These are phyloP conservation scores for Diacarnus erythraeanus DNA, from an alignment of 37 sponge, comb jelly and placozoan genomes.

Conservation along the genomic window DNA sequence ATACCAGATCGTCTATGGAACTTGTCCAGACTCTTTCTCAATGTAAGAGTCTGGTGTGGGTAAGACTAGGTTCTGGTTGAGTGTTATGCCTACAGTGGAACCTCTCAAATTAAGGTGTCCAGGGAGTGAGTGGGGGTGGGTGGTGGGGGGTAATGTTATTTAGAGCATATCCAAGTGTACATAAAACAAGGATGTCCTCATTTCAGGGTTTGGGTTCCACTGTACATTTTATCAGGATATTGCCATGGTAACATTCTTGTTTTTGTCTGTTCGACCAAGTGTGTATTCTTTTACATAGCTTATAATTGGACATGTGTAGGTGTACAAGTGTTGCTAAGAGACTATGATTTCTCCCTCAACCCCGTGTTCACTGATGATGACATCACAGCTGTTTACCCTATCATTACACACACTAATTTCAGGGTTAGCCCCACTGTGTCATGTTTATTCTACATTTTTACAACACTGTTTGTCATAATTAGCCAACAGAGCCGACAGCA, in stretches of 20 bases:
- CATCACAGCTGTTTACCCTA: slow-evolving; percentile 68
- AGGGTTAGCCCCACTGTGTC: slow-evolving; percentile 32
- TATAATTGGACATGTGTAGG: slow-evolving; percentile 52
- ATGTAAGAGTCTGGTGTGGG: no score
- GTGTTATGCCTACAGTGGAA: no score
- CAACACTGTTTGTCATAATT: not conserved
- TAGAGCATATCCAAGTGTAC: no score
- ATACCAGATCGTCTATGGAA: no score
- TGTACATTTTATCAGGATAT: no score
- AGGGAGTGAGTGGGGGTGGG: no score
- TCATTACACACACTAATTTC: slow-evolving; percentile 74
- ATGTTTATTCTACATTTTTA: not conserved
- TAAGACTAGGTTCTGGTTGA: no score
- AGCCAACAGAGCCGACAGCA: slow-evolving; percentile 47
- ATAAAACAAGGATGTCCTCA: no score
- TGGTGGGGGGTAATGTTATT: not conserved
- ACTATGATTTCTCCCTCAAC: slow-evolving; percentile 67
- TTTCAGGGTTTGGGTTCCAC: no score
- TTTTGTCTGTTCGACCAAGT: not conserved
- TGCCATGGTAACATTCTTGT: not conserved
- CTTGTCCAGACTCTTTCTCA: no score
- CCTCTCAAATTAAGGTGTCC: no score
- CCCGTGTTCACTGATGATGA: slow-evolving; percentile 81
- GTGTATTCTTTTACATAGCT: no score
- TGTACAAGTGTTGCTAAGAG: slow-evolving; percentile 74